Conservation (phyloP, 2,113 vertebrate genomes). For the Caracal caracal region DNA sequence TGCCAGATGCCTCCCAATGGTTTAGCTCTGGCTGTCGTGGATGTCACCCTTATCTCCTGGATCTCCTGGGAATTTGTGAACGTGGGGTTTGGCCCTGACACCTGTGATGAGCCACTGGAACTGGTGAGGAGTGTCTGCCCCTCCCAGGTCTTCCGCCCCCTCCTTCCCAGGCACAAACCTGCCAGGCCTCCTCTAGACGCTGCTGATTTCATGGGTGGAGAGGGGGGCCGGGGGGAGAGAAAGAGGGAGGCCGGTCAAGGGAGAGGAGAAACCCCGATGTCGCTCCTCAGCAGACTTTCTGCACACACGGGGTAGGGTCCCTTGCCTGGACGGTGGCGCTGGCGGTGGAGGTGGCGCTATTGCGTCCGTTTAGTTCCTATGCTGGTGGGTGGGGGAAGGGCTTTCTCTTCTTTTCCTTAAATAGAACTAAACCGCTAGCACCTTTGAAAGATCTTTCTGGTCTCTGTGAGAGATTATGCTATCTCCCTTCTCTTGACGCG, state of each 20-base stretch:
- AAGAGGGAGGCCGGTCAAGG: neutral
- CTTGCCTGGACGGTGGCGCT: neutral
- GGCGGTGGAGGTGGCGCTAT: too few species aligned
- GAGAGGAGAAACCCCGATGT: neutral
- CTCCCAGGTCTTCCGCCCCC: conserved; percentile 68
- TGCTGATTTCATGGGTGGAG: conserved; percentile 7
- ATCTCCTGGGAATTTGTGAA: conserved; percentile 79
- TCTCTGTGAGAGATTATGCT: neutral
- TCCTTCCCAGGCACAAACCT: conserved; percentile 71
- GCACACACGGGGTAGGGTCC: neutral
- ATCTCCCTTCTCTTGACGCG: neutral
- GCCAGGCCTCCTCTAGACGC: conserved; percentile 50
- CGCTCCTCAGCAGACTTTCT: neutral
- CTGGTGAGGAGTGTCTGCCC: conserved; percentile 63
- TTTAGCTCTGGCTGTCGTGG: conserved; percentile 41
- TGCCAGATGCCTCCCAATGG: conserved; percentile 28
- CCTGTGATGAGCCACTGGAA: conserved; percentile 65
- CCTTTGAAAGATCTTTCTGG: conserved; percentile 24
- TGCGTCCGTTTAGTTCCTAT: neutral
- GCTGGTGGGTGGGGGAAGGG: too few species aligned
- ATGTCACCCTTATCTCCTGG: conserved; percentile 69
- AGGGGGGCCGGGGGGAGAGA: neutral
- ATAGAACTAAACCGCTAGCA: neutral
- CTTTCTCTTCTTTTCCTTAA: neutral
- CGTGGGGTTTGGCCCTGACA: conserved; percentile 71